Evolutionary conservation across 2,113 vertebrate genomes (phyloP).

Genomic region (Oncorhynchus mykiss): DNA sequence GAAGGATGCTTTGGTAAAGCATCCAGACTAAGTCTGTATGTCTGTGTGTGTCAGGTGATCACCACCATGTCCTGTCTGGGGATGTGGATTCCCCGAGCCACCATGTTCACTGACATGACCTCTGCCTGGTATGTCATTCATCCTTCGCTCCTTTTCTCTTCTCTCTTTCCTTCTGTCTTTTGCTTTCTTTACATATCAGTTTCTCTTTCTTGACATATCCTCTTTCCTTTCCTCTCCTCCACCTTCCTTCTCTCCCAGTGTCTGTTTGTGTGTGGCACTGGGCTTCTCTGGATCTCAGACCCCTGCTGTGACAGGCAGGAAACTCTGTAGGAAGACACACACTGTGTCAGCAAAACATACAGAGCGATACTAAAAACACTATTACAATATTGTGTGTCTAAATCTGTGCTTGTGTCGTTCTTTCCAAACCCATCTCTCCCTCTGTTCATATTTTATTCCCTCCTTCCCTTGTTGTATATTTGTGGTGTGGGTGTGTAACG

Average conservation of each 20-base stretch:
- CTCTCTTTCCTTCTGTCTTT: neutral
- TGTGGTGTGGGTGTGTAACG: neutral
- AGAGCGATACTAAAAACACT: neutral
- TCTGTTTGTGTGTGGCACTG: neutral
- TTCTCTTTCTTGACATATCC: neutral
- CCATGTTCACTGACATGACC: slow-evolving; percentile 85
- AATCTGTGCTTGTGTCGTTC: neutral
- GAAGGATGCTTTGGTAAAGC: no score
- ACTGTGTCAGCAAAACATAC: neutral
- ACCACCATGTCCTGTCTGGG: slow-evolving; percentile 82
- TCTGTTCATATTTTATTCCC: neutral
- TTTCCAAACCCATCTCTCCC: neutral
- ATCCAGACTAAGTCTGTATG: neutral
- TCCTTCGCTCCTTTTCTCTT: neutral
- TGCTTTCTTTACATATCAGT: neutral
- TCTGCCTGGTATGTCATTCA: slow-evolving; percentile 76
- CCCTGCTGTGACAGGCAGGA: neutral
- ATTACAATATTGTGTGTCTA: neutral
- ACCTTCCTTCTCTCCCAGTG: neutral
- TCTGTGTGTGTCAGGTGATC: slow-evolving; percentile 73
- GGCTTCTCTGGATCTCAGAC: neutral
- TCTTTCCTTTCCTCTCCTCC: neutral
- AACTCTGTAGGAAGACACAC: neutral
- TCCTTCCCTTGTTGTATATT: accelerated
- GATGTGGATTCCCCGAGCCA: slow-evolving; percentile 86